Evolutionary conservation across 1,140 invertebrate species (phyloP).

Genomic region (Nasonia giraulti): DNA sequence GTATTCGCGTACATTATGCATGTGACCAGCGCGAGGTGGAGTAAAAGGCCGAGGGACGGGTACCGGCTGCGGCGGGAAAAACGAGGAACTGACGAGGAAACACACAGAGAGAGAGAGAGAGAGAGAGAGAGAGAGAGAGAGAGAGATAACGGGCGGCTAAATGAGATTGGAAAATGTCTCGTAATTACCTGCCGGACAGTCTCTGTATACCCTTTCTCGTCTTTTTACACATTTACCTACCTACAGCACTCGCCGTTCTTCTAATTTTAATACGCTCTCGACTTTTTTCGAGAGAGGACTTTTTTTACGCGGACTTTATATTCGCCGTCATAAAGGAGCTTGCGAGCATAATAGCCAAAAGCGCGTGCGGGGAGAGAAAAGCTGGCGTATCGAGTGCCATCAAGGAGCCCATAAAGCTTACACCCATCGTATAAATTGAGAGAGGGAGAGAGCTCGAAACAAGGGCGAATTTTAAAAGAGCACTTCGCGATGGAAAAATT

Average conservation of each 20-base stretch:
- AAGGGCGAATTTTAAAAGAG: constrained; percentile 9
- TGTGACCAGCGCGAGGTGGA: background rate
- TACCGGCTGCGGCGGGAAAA: background rate
- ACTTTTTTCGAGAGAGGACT: background rate
- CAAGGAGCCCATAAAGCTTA: constrained; percentile 7
- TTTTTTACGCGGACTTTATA: constrained; percentile 1
- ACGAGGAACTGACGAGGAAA: background rate
- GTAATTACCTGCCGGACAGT: background rate
- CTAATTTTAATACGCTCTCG: background rate
- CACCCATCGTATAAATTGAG: background rate
- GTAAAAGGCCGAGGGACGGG: background rate
- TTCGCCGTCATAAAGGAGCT: background rate
- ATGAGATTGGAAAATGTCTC: constrained; percentile 8
- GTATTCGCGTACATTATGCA: constrained; percentile 23
- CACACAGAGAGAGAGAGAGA: too few relatives aligned
- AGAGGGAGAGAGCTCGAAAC: background rate
- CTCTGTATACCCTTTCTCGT: background rate
- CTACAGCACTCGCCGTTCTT: background rate
- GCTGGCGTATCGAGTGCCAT: background rate
- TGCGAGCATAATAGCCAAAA: background rate
- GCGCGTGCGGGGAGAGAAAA: background rate
- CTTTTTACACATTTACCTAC: too few relatives aligned
- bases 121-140: too few relatives aligned
- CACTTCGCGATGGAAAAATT: background rate
- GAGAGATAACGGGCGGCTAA: background rate